Conservation (phyloP, 2,888 invertebrate species). For the Teleogryllus oceanicus region DNA sequence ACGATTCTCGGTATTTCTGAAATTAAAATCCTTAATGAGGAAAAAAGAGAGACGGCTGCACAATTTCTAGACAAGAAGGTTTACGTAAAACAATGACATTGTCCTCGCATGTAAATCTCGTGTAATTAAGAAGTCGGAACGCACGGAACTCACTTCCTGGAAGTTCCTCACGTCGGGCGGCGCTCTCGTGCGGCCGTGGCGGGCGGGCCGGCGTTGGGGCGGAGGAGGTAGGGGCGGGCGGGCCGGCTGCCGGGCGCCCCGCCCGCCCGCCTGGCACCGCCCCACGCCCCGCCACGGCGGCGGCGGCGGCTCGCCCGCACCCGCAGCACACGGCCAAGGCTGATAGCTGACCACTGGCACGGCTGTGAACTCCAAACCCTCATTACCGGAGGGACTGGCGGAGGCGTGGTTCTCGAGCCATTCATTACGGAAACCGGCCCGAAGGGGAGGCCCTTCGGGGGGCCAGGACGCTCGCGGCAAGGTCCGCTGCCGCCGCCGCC, state of each 20-base stretch:
- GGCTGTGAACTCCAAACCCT: slow-evolving; percentile 9
- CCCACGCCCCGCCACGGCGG: neutral
- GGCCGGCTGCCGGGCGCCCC: neutral
- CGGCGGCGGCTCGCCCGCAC: neutral
- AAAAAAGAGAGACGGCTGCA: neutral
- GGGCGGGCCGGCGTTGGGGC: neutral
- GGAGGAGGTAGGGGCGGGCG: no score
- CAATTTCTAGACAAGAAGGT: neutral
- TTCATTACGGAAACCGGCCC: slow-evolving; percentile 18
- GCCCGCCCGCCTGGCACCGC: neutral
- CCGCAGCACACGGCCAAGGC: neutral
- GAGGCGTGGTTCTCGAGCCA: slow-evolving; percentile 18
- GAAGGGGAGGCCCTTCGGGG: slow-evolving; percentile 4
- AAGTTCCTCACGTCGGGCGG: neutral
- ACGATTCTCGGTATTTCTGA: neutral
- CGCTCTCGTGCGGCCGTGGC: neutral
- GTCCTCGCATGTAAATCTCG: slow-evolving; percentile 18
- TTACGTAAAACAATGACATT: slow-evolving; percentile 18
- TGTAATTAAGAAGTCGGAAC: neutral
- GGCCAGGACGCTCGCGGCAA: neutral
- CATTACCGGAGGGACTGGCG: slow-evolving; percentile 18
- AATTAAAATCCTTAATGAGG: slow-evolving; percentile 18
- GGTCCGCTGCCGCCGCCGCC: neutral
- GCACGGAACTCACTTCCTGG: slow-evolving; percentile 18
- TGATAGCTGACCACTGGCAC: slow-evolving; percentile 18